Evolutionary conservation across 1,140 invertebrate genomes (phyloP).

Genomic region (Mizuhopecten yessoensis): DNA sequence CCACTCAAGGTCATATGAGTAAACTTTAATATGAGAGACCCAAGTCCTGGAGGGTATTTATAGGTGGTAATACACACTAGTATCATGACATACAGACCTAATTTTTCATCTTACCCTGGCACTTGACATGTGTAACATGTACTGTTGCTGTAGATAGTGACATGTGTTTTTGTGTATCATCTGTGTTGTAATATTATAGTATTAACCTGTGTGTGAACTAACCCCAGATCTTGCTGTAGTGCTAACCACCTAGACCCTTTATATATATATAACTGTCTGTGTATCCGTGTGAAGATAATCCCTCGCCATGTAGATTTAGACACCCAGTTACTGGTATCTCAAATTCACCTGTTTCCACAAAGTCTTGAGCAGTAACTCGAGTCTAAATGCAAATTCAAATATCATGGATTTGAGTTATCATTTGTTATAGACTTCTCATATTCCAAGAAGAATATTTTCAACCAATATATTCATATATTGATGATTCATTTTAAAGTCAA

Average conservation of each 20-base stretch:
- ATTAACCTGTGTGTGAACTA: neutral
- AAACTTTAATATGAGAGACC: too few species aligned
- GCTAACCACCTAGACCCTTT: neutral
- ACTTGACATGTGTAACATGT: neutral
- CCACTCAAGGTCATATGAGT: too few species aligned
- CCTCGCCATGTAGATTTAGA: neutral
- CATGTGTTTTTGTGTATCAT: neutral
- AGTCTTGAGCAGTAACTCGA: neutral
- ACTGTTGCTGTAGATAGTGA: slow-evolving; percentile 20
- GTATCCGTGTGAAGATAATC: too few species aligned
- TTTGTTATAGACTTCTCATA: too few species aligned
- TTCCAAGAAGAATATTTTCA: too few species aligned
- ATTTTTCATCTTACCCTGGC: too few species aligned
- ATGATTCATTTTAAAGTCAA: too few species aligned
- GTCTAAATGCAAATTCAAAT: neutral
- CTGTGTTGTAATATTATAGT: neutral
- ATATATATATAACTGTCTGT: neutral
- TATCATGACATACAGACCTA: neutral
- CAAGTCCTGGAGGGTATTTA: too few species aligned
- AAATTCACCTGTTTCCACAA: neutral
- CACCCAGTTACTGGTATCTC: neutral
- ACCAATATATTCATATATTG: too few species aligned
- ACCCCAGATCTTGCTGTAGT: neutral
- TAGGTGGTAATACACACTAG: neutral
- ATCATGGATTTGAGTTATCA: too few species aligned